Base-by-base conservation (phyloP, 2,113 vertebrate genomes). In the Ceuthmochares aereus region DNA sequence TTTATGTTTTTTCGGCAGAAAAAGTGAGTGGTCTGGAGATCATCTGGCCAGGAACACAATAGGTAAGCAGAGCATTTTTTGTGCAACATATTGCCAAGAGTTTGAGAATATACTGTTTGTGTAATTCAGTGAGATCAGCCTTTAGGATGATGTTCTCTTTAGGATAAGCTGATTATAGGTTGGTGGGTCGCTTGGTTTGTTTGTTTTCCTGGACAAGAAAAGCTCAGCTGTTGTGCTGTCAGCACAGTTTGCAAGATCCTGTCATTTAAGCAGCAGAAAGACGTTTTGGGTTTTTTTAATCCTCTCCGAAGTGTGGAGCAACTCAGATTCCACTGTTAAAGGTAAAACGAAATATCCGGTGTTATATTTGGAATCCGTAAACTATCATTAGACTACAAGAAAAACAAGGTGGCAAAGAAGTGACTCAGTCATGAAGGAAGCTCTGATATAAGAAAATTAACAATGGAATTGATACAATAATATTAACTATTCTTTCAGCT, bases 61-160 rank as follows among this genome's bases (percentile, higher is more conserved):
- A 96, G 96, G 97, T 97, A 96, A 97, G 96, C 49, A 67, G 3
- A 73, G 10, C 34, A 21, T 19, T 72, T 93, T 67, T 84, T 81
- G 12, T 78, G 12, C 54, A 58, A 45, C 4, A 0, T 58, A 43
- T 95, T 92, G 93, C 49, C 36, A 66, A 59, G 29, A 54, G 21
- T 66, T 63, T 80, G 45, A 83, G 76, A 66, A 37, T 60, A 52
- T 55, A 32, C 8, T 66, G 79, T 73, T 78, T 70, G 74, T 81
- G 76, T 75, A 84, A 89, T 55, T 27, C 62, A 87, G 34, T 55
- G 30, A 84, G 91, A 92, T 81, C 51, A 92, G 72, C 36, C 52
- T 69, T 94, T 69, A 70, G 66, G 60, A 80, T 78, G 76, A 85
- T 82, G 36, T 64, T 94, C 42, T 81, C 40, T 89, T 91, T 73